A percentile compares a stretch with the other conserved stretches of the same genome.
These are phyloP conservation scores for Eupithecia exiguata DNA, from an alignment of 2,888 invertebrate species.

Conservation along the genomic window DNA sequence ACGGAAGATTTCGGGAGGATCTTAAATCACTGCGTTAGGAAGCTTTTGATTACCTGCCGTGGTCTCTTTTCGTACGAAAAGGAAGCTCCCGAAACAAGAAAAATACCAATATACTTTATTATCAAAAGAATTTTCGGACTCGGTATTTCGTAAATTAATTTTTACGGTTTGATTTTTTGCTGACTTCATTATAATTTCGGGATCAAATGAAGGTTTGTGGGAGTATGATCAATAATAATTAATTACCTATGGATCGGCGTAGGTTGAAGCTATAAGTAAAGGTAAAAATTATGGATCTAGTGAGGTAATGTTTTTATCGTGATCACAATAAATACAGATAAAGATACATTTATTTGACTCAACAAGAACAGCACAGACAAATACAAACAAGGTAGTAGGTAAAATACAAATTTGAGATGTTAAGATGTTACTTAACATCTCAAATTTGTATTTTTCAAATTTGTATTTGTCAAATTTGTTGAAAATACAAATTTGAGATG, in stretches of 20 bases:
- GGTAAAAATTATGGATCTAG: not conserved
- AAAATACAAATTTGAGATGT: too few species aligned
- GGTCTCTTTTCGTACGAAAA: slow-evolving; percentile 35
- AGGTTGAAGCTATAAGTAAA: not conserved
- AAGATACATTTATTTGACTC: too few species aligned
- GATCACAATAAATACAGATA: not conserved
- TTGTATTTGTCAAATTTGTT: too few species aligned
- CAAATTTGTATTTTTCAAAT: too few species aligned
- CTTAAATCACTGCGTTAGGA: slow-evolving; percentile 48
- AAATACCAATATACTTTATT: slow-evolving; percentile 10
- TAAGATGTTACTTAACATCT: too few species aligned
- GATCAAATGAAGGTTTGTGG: not conserved
- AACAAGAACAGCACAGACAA: too few species aligned
- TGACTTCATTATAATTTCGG: slow-evolving; percentile 4
- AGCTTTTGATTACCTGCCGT: slow-evolving; percentile 46
- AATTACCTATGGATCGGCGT: not conserved
- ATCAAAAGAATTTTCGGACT: slow-evolving; percentile 1
- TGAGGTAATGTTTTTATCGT: not conserved
- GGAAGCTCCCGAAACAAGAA: slow-evolving; percentile 15
- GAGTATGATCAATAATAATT: not conserved
- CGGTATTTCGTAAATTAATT: slow-evolving; percentile 11
- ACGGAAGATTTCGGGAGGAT: slow-evolving; percentile 47
- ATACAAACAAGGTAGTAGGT: too few species aligned
- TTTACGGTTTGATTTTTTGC: not conserved
- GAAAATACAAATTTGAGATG: too few species aligned